Evolutionary conservation across 2,888 invertebrate species (phyloP).

Genomic region (Eudemis profundana): DNA sequence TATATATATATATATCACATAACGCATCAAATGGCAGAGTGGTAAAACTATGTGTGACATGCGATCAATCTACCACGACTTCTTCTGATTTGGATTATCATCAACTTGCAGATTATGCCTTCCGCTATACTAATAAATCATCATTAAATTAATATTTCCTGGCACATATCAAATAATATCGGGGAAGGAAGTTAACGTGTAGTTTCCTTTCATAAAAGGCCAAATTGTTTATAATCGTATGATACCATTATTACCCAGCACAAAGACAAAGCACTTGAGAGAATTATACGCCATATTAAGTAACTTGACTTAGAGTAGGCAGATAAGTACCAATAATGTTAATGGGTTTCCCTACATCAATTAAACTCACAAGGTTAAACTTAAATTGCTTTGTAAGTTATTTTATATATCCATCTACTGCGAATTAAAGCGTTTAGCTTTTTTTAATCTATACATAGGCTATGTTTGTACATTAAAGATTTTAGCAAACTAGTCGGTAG

Average conservation of each 20-base stretch:
- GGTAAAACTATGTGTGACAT: too few species aligned
- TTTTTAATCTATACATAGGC: too few species aligned
- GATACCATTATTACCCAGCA: not conserved
- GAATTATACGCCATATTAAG: not conserved
- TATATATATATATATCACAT: too few species aligned
- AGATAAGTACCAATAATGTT: not conserved
- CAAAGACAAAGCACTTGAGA: not conserved
- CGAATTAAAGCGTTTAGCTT: not conserved
- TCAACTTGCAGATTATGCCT: too few species aligned
- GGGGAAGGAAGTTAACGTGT: constrained; percentile 10
- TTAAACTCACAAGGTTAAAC: constrained; percentile 21
- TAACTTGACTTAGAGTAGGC: not conserved
- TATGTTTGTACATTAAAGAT: too few species aligned
- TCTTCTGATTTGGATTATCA: too few species aligned
- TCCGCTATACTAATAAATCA: not conserved
- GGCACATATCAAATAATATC: not conserved
- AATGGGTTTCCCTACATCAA: not conserved
- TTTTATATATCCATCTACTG: constrained; percentile 10
- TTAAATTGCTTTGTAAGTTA: constrained; percentile 15
- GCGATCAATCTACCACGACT: too few species aligned
- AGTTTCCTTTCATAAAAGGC: not conserved
- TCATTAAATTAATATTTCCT: not conserved
- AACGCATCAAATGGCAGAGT: too few species aligned
- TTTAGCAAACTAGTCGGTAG: too few species aligned
- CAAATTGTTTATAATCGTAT: not conserved